A percentile compares a stretch with the other conserved stretches of the same genome.
These are phyloP conservation scores for Zaprionus gabonicus DNA, from an alignment of 1,140 invertebrate species.

Conservation along the genomic window DNA sequence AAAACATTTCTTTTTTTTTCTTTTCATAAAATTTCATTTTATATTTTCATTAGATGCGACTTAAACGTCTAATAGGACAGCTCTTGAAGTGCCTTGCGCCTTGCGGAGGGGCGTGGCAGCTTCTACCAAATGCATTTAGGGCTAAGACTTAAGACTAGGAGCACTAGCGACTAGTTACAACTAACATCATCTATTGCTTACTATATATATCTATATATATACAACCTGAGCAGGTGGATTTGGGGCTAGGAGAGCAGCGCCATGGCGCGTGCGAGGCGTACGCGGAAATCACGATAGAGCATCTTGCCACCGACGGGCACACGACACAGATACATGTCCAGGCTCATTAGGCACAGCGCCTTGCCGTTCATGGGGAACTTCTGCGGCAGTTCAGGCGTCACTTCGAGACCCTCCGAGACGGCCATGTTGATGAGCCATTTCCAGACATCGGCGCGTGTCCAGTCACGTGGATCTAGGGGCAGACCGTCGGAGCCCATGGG, in stretches of 20 bases:
- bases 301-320: conserved; percentile 89
- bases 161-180: conserved; percentile 65
- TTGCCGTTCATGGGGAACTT: conserved; percentile 92
- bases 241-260: conserved; percentile 64
- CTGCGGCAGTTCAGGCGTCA: conserved; percentile 85
- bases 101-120: background rate
- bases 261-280: conserved; percentile 80
- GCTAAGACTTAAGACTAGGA: conserved; percentile 59
- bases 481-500: conserved; percentile 77
- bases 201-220: conserved; percentile 60
- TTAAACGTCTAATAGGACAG: conserved; percentile 76
- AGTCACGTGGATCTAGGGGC: conserved; percentile 88
- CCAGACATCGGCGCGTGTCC: conserved; percentile 88
- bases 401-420: conserved; percentile 86
- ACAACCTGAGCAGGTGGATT: conserved; percentile 52
- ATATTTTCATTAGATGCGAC: conserved; percentile 70
- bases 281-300: conserved; percentile 86
- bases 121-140: conserved; percentile 64
- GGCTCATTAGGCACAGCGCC: conserved; percentile 90
- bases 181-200: conserved; percentile 33
- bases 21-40: conserved; percentile 77
- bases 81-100: conserved; percentile 48
- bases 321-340: conserved; percentile 89
- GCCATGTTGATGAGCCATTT: conserved; percentile 88
- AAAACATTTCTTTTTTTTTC: background rate